These are phyloP conservation scores for human DNA, from an alignment of 2,113 vertebrate genomes.

Conservation along the genomic window DNA sequence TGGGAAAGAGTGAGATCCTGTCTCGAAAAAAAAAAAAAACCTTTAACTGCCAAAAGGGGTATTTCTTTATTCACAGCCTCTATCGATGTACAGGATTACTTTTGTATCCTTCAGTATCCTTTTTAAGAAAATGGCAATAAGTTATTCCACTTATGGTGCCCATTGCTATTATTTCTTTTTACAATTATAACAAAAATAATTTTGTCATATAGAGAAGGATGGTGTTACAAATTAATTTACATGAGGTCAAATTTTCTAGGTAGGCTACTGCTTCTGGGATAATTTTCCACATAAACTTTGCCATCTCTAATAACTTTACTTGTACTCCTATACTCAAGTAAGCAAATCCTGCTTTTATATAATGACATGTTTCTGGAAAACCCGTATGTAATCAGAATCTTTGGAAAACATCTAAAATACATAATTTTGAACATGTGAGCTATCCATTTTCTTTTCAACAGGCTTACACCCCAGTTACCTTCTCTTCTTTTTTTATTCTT, in stretches of 20 bases:
- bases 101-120: neutral
- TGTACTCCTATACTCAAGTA: neutral
- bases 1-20: too few relatives aligned
- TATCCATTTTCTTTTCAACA: neutral
- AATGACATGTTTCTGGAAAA: neutral
- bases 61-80: neutral
- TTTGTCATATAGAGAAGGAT: neutral
- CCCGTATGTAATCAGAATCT: neutral
- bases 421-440: neutral
- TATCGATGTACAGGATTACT: neutral
- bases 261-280: neutral
- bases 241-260: neutral
- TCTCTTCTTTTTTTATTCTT: neutral
- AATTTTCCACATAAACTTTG: neutral
- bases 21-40: too few relatives aligned
- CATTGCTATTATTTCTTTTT: constrained; percentile 8
- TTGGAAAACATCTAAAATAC: constrained; percentile 7
- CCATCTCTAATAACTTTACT: neutral
- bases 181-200: neutral
- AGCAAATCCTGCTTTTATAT: neutral
- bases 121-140: neutral
- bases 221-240: neutral
- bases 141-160: neutral
- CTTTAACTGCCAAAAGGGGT: neutral
- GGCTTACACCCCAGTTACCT: neutral